A percentile compares a stretch with the other conserved stretches of the same genome.
These are phyloP conservation scores for Drosophila seguyi DNA, from an alignment of 1,140 invertebrate species.

Conservation along the genomic window DNA sequence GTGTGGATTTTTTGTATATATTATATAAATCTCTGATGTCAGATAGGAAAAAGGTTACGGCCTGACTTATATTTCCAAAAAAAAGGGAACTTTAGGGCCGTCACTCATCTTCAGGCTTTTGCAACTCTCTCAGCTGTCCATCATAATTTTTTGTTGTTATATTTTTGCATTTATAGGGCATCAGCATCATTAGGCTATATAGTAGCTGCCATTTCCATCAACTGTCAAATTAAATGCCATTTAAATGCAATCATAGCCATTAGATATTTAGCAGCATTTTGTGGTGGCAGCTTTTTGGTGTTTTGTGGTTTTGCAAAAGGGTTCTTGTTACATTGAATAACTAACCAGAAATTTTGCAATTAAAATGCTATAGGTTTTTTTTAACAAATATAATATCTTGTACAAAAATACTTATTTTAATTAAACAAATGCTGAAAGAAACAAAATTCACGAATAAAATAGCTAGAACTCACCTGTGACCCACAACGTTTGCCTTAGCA, in stretches of 20 bases:
- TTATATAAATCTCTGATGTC: neutral
- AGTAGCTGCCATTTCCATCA: neutral
- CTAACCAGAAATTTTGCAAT: neutral
- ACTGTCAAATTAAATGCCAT: conserved; percentile 37
- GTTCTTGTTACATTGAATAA: too few relatives aligned
- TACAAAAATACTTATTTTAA: neutral
- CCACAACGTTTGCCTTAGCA: conserved; percentile 2
- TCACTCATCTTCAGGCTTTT: conserved; percentile 28
- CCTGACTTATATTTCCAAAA: neutral
- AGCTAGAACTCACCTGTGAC: conserved; percentile 1
- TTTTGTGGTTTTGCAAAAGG: conserved; percentile 29
- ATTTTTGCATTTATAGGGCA: conserved; percentile 19
- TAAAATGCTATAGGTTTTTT: neutral
- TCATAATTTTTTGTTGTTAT: neutral
- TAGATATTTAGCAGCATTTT: conserved; percentile 34
- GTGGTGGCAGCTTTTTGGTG: conserved; percentile 21
- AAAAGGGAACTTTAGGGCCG: neutral
- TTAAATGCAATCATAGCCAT: conserved; percentile 24
- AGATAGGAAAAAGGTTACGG: neutral
- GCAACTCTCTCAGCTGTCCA: conserved; percentile 7
- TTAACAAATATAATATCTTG: neutral
- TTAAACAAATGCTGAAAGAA: neutral
- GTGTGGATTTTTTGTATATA: neutral
- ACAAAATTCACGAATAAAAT: neutral
- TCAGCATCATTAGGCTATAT: neutral